phyloP scores from a whole-genome alignment of 2,113 vertebrate species.

The Raja brachyura region DNA sequence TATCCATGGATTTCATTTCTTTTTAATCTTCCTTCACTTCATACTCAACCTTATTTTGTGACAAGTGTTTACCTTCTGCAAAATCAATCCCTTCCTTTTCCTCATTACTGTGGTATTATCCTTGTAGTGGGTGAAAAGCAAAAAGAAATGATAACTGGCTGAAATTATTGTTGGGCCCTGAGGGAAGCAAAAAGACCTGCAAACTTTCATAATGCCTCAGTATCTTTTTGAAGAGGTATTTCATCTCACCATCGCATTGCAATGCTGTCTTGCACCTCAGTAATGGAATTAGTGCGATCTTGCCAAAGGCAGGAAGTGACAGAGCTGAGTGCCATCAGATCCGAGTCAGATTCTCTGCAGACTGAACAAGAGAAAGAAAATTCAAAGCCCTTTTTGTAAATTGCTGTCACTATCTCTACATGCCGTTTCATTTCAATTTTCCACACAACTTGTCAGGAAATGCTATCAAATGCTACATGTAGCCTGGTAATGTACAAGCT shows the following conservation, averaged over 20 bases:
- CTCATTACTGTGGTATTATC: neutral
- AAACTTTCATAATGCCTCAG: constrained; percentile 13
- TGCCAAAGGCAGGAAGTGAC: constrained; percentile 9
- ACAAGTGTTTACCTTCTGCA: constrained; percentile 10
- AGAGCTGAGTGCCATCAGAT: constrained; percentile 21
- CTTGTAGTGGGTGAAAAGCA: neutral
- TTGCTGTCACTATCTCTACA: neutral
- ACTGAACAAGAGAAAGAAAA: neutral
- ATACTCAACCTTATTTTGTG: constrained; percentile 10
- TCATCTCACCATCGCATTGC: constrained; percentile 17
- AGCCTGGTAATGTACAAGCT: neutral
- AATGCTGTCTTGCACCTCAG: constrained; percentile 7
- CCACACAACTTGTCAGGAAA: constrained; percentile 20
- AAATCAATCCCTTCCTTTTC: constrained; percentile 29
- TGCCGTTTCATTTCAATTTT: constrained; percentile 17
- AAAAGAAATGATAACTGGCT: constrained; percentile 14
- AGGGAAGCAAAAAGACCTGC: neutral
- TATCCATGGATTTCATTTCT: constrained; percentile 2
- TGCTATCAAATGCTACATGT: neutral
- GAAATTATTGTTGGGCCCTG: constrained; percentile 9
- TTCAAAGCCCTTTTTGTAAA: neutral
- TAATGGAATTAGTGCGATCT: constrained; percentile 25
- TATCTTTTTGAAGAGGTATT: constrained; percentile 13
- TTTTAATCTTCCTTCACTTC: neutral
- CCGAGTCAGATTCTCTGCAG: neutral